These are phyloP conservation scores for Andrena dorsata DNA, from an alignment of 2,888 invertebrate genomes.

Conservation along the genomic window DNA sequence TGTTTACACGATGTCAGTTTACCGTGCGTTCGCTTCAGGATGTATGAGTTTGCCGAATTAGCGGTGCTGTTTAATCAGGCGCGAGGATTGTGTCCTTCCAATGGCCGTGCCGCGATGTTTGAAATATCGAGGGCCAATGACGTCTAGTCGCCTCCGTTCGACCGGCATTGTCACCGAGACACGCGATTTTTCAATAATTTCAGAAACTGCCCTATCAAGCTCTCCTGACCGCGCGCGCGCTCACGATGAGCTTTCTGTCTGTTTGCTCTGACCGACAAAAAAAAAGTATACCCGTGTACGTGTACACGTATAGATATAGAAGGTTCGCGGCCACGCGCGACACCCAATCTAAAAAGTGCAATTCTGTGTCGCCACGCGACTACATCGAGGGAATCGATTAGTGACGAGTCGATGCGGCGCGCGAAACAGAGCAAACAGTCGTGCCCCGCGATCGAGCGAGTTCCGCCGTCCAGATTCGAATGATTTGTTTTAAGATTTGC, in stretches of 20 bases:
- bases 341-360: constrained; percentile 77
- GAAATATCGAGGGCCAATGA: constrained; percentile 73
- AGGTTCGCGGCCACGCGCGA: constrained; percentile 62
- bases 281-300: constrained; percentile 8
- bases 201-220: constrained; percentile 44
- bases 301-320: background rate
- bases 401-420: constrained; percentile 60
- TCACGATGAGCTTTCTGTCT: constrained; percentile 16
- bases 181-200: constrained; percentile 65
- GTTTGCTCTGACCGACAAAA: constrained; percentile 38
- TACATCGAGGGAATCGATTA: constrained; percentile 69
- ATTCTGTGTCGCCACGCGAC: constrained; percentile 74
- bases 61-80: constrained; percentile 79
- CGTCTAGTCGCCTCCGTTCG: constrained; percentile 24
- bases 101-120: constrained; percentile 65
- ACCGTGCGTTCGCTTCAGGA: constrained; percentile 77
- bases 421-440: constrained; percentile 52
- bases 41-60: constrained; percentile 81
- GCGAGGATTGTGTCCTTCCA: constrained; percentile 80
- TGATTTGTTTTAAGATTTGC: background rate
- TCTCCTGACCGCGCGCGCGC: background rate
- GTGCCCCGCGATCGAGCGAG: constrained; percentile 22
- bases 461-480: background rate
- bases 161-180: constrained; percentile 38
- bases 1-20: constrained; percentile 79